Evolutionary conservation across 2,113 vertebrate species (phyloP).

Genomic region (Anguilla rostrata): DNA sequence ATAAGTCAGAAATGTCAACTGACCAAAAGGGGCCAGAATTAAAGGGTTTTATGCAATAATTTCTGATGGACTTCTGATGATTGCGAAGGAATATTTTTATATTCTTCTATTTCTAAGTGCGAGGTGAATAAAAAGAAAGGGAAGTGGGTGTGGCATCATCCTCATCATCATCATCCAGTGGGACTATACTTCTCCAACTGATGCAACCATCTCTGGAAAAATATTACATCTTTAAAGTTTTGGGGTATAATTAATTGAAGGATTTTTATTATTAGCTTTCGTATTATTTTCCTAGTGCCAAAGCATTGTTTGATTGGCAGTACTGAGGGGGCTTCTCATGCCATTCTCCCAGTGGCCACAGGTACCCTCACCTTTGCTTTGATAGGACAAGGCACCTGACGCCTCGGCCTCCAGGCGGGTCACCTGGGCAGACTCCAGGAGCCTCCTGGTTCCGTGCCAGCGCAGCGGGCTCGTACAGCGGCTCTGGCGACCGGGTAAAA

Average conservation of each 20-base stretch:
- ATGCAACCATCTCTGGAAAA: too few relatives aligned
- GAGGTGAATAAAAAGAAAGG: neutral
- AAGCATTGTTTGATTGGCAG: neutral
- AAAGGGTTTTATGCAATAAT: constrained; percentile 32
- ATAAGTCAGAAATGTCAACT: constrained; percentile 35
- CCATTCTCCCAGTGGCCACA: neutral
- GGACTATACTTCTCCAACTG: too few relatives aligned
- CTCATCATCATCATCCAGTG: neutral
- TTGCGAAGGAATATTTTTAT: neutral
- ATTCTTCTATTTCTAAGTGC: neutral
- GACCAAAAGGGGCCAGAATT: neutral
- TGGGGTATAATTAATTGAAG: too few relatives aligned
- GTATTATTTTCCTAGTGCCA: too few relatives aligned
- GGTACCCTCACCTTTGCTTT: constrained; percentile 17
- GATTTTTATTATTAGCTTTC: neutral
- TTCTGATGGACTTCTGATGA: constrained; percentile 32
- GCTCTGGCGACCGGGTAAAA: neutral
- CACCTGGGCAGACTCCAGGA: neutral
- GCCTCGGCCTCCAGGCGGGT: neutral
- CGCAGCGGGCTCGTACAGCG: neutral
- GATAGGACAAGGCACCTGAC: neutral
- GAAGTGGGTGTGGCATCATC: neutral
- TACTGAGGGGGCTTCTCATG: neutral
- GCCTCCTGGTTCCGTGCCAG: neutral
- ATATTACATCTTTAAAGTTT: too few relatives aligned